phyloP scores from a whole-genome alignment of 1,140 invertebrate genomes.

The Bombus huntii region DNA sequence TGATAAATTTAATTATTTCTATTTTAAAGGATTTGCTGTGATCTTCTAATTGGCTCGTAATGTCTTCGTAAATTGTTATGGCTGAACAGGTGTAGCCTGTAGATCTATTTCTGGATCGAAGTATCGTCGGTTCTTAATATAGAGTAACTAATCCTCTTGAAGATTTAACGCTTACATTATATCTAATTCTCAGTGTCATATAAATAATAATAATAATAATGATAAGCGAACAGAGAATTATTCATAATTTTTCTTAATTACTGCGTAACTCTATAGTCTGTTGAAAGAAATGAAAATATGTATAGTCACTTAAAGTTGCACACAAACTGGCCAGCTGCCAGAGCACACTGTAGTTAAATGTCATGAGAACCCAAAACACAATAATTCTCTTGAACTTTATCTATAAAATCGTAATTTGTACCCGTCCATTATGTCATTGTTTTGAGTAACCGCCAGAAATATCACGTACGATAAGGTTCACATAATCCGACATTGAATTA shows the following conservation, averaged over 20 bases:
- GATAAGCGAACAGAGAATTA: no score
- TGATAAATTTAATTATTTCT: constrained; percentile 5
- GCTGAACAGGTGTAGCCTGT: neutral
- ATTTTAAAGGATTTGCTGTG: neutral
- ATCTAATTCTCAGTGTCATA: neutral
- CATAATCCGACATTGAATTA: constrained; percentile 45
- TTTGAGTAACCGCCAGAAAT: neutral
- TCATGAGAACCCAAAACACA: constrained; percentile 31
- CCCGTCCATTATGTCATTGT: constrained; percentile 4
- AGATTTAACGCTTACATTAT: neutral
- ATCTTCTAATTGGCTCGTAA: neutral
- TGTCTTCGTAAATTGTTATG: neutral
- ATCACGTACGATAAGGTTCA: constrained; percentile 21
- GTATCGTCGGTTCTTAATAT: neutral
- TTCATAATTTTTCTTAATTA: neutral
- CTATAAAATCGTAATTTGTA: constrained; percentile 10
- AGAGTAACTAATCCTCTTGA: neutral
- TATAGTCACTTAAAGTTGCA: constrained; percentile 3
- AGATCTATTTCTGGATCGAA: constrained; percentile 16
- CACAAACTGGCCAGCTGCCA: neutral
- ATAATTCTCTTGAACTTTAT: constrained; percentile 12
- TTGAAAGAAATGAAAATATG: constrained; percentile 1
- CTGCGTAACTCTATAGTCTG: no score
- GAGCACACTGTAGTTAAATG: constrained; percentile 30
- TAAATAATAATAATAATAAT: neutral